Evolutionary conservation across 2,113 vertebrate species (phyloP).

Genomic region (Heterotilapia buettikoferi): DNA sequence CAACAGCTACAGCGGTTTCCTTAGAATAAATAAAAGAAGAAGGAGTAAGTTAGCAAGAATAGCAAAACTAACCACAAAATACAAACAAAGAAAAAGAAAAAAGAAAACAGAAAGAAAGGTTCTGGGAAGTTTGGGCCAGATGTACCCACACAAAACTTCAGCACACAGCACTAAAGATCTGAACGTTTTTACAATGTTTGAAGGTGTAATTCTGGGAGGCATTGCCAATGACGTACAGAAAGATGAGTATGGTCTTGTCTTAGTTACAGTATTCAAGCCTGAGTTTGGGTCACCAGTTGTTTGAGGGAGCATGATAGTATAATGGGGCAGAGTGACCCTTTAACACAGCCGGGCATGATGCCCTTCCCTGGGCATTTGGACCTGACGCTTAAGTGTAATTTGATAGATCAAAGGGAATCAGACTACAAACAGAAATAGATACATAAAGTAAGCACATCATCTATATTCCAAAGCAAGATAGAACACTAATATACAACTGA

Average conservation of each 20-base stretch:
- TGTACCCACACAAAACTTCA: not conserved
- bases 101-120: not conserved
- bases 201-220: not conserved
- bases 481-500: not conserved
- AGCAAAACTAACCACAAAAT: not conserved
- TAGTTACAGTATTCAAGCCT: not conserved
- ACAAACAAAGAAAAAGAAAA: rapidly evolving
- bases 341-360: conserved; percentile 67
- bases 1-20: not conserved
- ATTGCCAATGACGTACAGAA: rapidly evolving
- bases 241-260: rapidly evolving
- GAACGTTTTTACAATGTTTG: not conserved
- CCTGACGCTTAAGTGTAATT: conserved; percentile 68
- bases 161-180: not conserved
- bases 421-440: not conserved
- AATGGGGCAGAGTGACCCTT: not conserved
- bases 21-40: not conserved
- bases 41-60: not conserved
- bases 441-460: not conserved
- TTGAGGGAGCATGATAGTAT: not conserved
- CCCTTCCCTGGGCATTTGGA: conserved; percentile 70
- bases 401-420: conserved; percentile 31
- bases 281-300: not conserved
- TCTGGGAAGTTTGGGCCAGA: not conserved
- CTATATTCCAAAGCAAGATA: not conserved